These are phyloP conservation scores for Corbicula japonica DNA, from an alignment of 2,888 invertebrate species.

Conservation along the genomic window DNA sequence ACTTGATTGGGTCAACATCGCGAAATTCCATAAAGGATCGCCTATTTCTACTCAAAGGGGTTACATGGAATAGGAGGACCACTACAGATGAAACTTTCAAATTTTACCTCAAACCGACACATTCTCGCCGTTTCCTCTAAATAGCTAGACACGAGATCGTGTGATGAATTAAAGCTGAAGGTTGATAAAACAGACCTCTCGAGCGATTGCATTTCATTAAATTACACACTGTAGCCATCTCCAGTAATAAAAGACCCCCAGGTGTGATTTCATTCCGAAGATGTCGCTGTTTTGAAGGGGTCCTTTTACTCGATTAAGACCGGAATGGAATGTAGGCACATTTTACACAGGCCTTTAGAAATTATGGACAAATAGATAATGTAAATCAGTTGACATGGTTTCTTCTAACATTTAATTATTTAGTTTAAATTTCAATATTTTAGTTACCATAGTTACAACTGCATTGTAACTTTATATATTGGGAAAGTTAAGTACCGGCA, in stretches of 20 bases:
- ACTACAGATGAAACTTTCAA: too few species aligned
- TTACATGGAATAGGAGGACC: too few species aligned
- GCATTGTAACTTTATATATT: background rate
- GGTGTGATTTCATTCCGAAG: constrained; percentile 28
- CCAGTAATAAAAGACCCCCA: constrained; percentile 25
- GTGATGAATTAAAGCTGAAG: background rate
- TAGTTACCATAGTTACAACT: constrained; percentile 21
- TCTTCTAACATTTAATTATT: constrained; percentile 28
- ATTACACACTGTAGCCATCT: constrained; percentile 14
- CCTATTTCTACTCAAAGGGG: too few species aligned
- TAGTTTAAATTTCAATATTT: constrained; percentile 27
- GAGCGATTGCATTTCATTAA: constrained; percentile 47
- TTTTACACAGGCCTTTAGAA: constrained; percentile 15
- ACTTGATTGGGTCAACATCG: too few species aligned
- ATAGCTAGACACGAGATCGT: background rate
- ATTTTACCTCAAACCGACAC: too few species aligned
- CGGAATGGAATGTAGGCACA: constrained; percentile 31
- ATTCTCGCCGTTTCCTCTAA: too few species aligned
- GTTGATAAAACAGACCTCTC: constrained; percentile 35
- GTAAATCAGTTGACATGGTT: constrained; percentile 12
- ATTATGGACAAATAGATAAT: constrained; percentile 26
- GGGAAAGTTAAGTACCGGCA: too few species aligned
- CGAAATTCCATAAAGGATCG: too few species aligned
- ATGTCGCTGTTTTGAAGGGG: constrained; percentile 20
- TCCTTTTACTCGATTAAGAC: constrained; percentile 33